Evolutionary conservation across 2,888 invertebrate genomes (phyloP), one percentile per base, ranked within the genome.

Genomic region (Euzetes globulus): DNA sequence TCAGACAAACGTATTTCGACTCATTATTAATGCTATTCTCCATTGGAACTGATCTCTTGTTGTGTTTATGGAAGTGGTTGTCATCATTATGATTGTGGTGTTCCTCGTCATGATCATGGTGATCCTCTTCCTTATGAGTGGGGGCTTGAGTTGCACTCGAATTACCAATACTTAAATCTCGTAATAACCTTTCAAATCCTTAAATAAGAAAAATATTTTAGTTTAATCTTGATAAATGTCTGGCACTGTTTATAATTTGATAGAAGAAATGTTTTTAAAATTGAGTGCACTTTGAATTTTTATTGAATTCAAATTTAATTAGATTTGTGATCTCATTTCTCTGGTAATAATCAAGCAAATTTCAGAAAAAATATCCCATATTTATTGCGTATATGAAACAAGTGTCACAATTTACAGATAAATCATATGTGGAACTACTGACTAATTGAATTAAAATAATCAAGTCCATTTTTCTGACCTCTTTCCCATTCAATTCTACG

Each of bases 81-180:
- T 75, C 65, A 33, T 60, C 50, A 63, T 75, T n/a, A 22, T 71
- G 63, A 71, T 75, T 58, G 33, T 37, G 25, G 33, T 73, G 17
- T 25, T 72, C 17, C 17, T 74, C 47, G 22, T 76, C 63, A 60
- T 74, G 27, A 37, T 22, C 17, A 15, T 29, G 27, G 17, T 29
- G 9, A 19, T 58, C 22, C 27, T 58, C 29, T 58, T 27, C 58
- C n/a, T n/a, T n/a, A n/a, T n/a, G n/a, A n/a, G n/a, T n/a, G n/a
- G n/a, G n/a, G n/a, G n/a, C n/a, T n/a, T n/a, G n/a, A n/a, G n/a
- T n/a, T n/a, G n/a, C n/a, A n/a, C n/a, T n/a, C 15, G 65, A 37
- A 17, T 37, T 33, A 15, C 65, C 65, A 37, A 65, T 65, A 19
- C 37, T 65, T 6, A 65, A n/a, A n/a, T 65, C 65, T 15, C 65